These are phyloP conservation scores for Acholoe squamosa DNA, from an alignment of 2,888 invertebrate species.

Conservation along the genomic window DNA sequence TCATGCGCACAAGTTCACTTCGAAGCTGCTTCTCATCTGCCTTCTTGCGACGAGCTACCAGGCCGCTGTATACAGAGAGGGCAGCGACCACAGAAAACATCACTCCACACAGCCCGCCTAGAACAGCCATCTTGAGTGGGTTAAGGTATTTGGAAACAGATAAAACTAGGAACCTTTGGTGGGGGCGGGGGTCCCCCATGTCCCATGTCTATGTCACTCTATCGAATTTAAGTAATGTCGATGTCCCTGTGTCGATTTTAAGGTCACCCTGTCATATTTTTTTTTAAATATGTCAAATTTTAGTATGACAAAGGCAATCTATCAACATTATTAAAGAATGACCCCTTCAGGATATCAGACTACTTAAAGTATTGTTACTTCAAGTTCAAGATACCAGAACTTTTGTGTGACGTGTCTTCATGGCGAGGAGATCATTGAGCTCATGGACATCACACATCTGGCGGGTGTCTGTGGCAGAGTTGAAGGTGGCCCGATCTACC, in stretches of 20 bases:
- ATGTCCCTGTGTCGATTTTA: too few relatives aligned
- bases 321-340: too few relatives aligned
- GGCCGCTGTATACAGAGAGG: not conserved
- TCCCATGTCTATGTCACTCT: too few relatives aligned
- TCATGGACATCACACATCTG: constrained; percentile 33
- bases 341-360: too few relatives aligned
- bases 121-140: not conserved
- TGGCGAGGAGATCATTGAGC: not conserved
- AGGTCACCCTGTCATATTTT: too few relatives aligned
- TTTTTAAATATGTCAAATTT: too few relatives aligned
- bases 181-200: too few relatives aligned
- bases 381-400: constrained; percentile 38
- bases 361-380: too few relatives aligned
- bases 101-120: not conserved
- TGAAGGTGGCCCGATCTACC: not conserved
- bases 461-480: not conserved
- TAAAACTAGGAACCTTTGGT: too few relatives aligned
- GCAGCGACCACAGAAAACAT: not conserved
- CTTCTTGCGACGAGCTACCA: not conserved
- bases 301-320: too few relatives aligned
- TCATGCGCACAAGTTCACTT: constrained; percentile 7
- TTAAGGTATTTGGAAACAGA: too few relatives aligned
- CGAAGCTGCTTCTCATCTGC: not conserved
- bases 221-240: too few relatives aligned
- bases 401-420: not conserved